phyloP scores from a whole-genome alignment of 2,113 vertebrate genomes.

The Emydura subglobosa region DNA sequence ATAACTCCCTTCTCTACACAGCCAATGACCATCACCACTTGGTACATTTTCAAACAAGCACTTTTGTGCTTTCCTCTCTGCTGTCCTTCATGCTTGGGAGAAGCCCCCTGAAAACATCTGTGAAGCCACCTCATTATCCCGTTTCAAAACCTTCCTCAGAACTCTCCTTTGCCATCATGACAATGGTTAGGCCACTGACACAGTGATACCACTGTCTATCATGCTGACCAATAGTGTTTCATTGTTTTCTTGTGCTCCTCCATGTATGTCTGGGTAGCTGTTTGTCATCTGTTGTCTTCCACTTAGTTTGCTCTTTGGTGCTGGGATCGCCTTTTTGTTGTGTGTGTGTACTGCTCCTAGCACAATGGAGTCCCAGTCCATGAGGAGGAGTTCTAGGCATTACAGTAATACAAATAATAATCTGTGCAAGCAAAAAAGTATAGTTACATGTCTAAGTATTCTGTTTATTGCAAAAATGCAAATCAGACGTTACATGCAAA shows the following conservation, averaged over 20 bases:
- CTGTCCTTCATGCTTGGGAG: neutral
- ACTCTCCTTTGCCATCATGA: neutral
- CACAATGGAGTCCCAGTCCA: neutral
- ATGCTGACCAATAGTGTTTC: accelerated
- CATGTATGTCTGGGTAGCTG: neutral
- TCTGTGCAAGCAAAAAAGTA: neutral
- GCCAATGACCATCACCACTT: neutral
- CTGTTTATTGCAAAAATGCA: neutral
- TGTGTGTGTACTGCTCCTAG: neutral
- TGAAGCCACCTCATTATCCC: neutral
- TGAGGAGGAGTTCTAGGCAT: neutral
- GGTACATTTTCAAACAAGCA: neutral
- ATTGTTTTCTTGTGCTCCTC: neutral
- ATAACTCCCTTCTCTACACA: neutral
- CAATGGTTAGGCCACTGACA: neutral
- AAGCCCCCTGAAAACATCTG: neutral
- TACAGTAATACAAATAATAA: neutral
- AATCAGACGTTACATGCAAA: neutral
- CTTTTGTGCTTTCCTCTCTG: neutral
- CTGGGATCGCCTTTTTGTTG: neutral
- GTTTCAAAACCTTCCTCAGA: neutral
- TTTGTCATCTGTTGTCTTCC: neutral
- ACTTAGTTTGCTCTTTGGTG: neutral
- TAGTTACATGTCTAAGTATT: neutral
- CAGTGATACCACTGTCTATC: neutral